phyloP scores from a whole-genome alignment of 2,888 invertebrate genomes.

The Cephonodes hylas region DNA sequence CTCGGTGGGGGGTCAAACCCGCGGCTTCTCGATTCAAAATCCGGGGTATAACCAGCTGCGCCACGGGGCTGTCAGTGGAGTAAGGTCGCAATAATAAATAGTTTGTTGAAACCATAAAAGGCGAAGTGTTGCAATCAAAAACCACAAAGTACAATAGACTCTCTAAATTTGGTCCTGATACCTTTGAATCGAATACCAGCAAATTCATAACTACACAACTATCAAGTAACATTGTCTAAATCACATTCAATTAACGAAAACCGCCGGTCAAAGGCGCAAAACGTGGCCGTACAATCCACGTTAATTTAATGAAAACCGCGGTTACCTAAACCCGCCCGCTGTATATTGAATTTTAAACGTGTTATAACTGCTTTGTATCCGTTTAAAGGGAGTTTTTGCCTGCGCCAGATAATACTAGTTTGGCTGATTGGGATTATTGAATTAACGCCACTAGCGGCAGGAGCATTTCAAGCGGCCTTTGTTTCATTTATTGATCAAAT shows the following conservation, averaged over 20 bases:
- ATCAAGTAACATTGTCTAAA: background rate
- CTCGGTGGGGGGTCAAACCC: no score
- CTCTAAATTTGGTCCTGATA: no score
- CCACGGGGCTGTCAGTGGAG: no score
- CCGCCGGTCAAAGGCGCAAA: background rate
- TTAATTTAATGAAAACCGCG: slow-evolving; percentile 40
- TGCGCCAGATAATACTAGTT: background rate
- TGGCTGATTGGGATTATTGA: slow-evolving; percentile 8
- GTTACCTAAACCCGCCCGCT: slow-evolving; percentile 30
- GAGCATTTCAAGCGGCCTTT: background rate
- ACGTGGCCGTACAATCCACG: slow-evolving; percentile 17
- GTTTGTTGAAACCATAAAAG: no score
- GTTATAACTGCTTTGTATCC: slow-evolving; percentile 38
- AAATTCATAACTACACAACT: background rate
- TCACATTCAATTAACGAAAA: background rate
- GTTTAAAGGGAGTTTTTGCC: background rate
- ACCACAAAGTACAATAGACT: no score
- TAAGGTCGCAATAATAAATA: no score
- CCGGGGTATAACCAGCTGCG: no score
- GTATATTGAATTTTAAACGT: slow-evolving; percentile 38
- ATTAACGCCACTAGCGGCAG: background rate
- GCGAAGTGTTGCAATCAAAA: no score
- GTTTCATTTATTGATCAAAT: slow-evolving; percentile 23
- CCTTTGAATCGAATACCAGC: no score
- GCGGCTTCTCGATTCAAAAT: no score